These are phyloP conservation scores for Plumapathes pennacea DNA, from an alignment of 92 coral and sea anemone genomes.

Conservation along the genomic window DNA sequence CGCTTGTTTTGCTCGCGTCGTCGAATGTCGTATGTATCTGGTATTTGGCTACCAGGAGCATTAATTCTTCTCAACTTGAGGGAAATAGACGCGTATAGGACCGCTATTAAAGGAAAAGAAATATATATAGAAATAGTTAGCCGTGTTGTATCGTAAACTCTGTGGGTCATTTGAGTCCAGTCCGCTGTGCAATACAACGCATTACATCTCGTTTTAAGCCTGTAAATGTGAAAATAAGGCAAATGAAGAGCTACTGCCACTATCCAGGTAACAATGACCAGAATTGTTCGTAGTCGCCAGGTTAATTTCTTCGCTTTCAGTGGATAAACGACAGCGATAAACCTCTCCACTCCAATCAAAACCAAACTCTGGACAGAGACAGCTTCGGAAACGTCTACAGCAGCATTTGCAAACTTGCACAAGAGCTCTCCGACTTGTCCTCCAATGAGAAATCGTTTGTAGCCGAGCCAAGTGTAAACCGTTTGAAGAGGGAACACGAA, in stretches of 20 bases:
- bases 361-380: slow-evolving; percentile 5
- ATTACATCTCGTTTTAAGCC: not conserved
- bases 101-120: not conserved
- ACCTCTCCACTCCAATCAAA: slow-evolving; percentile 4
- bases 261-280: not conserved
- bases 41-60: not conserved
- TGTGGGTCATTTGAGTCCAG: not conserved
- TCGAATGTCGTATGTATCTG: not conserved
- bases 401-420: not conserved
- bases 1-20: not conserved
- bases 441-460: not conserved
- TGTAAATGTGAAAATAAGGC: not conserved
- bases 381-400: not conserved
- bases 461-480: not conserved
- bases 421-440: not conserved
- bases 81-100: not conserved
- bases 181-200: not conserved
- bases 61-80: not conserved
- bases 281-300: not conserved
- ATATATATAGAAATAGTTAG: not conserved
- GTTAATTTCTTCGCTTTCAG: not conserved
- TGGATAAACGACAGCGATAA: slow-evolving; percentile 5
- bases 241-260: not conserved
- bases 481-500: not conserved
- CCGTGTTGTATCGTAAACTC: not conserved